Percentiles rank a stretch among this genome's conserved stretches.
Conservation (phyloP, 2,888 invertebrate species). For the Lithophane leautieri region DNA sequence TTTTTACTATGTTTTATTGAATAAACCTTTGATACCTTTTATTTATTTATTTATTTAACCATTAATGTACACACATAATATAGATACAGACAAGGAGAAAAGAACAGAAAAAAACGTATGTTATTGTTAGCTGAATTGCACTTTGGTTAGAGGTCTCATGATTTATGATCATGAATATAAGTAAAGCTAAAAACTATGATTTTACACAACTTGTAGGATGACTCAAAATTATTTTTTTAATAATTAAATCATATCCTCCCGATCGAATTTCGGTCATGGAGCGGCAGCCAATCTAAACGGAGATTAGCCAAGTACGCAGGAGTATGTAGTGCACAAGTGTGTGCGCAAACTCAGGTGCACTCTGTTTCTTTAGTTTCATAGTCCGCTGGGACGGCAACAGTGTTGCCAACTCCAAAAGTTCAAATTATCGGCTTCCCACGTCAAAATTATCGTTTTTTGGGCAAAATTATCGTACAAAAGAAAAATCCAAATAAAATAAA, state of each 20-base stretch:
- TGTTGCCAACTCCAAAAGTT: no score
- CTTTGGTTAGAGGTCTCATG: neutral
- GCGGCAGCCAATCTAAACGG: neutral
- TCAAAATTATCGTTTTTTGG: no score
- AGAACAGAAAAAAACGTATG: no score
- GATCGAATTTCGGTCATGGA: neutral
- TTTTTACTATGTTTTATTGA: constrained; percentile 7
- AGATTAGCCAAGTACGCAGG: neutral
- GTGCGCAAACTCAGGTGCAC: neutral
- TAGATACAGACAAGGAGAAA: no score
- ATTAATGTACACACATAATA: no score
- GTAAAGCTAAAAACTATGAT: neutral
- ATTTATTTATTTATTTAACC: no score
- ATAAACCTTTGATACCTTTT: neutral
- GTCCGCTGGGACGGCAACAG: neutral
- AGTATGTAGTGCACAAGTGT: neutral
- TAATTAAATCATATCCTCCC: neutral
- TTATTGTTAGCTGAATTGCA: neutral
- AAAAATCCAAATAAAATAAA: no score
- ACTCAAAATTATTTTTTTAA: neutral
- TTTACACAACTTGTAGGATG: neutral
- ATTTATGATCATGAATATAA: neutral
- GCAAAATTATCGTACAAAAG: no score
- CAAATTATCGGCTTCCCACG: no score
- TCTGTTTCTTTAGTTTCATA: neutral